phyloP scores from a whole-genome alignment of 2,113 vertebrate species.

The Aldabrachelys gigantea region DNA sequence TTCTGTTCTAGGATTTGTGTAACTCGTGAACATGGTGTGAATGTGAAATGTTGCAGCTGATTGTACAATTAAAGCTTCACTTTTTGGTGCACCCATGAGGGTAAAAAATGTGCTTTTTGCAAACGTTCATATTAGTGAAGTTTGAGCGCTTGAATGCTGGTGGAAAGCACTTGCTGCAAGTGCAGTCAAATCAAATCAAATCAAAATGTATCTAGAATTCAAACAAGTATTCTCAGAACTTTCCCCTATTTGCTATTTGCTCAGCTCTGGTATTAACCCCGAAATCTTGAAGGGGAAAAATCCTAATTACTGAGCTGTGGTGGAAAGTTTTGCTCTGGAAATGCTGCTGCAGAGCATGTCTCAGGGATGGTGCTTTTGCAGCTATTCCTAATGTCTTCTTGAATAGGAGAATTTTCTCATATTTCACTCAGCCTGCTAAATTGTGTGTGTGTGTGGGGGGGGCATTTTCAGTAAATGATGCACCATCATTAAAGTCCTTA shows the following conservation, averaged over 20 bases:
- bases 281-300: neutral
- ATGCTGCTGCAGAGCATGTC: neutral
- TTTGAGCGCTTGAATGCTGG: neutral
- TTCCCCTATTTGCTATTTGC: neutral
- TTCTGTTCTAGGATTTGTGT: slow-evolving; percentile 32
- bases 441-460: no score
- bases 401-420: neutral
- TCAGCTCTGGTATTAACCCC: neutral
- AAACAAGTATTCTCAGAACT: neutral
- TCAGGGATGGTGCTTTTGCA: neutral
- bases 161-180: neutral
- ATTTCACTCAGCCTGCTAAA: neutral
- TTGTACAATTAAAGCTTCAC: slow-evolving; percentile 2
- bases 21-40: neutral
- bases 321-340: neutral
- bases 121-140: neutral
- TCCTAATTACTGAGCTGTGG: neutral
- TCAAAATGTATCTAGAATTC: neutral
- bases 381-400: neutral
- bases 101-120: neutral
- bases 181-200: accelerated
- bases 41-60: slow-evolving; percentile 43
- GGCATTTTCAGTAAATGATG: neutral
- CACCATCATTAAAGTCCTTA: neutral
- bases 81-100: neutral